Percentiles rank a stretch among this genome's conserved stretches.
Conservation (phyloP, 2,888 invertebrate genomes). For the Ferrisia virgata region DNA sequence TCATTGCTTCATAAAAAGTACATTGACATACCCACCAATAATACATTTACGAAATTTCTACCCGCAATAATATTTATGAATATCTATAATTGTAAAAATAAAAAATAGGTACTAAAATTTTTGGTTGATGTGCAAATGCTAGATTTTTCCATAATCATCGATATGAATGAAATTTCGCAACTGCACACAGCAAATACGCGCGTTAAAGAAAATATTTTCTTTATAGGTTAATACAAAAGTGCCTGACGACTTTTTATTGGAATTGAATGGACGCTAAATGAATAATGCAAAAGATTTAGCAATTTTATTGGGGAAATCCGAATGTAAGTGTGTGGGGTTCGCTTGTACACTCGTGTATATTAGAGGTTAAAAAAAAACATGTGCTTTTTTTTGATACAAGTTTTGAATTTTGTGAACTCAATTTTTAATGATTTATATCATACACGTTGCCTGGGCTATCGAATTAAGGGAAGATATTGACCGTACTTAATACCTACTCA, state of each 20-base stretch:
- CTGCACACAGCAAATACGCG: not conserved
- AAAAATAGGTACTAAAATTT: not conserved
- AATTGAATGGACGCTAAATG: constrained; percentile 5
- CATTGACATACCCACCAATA: no score
- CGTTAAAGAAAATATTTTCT: not conserved
- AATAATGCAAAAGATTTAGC: not conserved
- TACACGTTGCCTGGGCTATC: no score
- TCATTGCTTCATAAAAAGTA: no score
- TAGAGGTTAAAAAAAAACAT: not conserved
- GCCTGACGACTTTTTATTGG: not conserved
- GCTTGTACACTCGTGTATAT: not conserved
- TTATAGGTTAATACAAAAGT: constrained; percentile 2
- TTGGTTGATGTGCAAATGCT: not conserved
- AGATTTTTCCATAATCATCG: not conserved
- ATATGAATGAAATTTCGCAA: not conserved
- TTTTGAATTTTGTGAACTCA: not conserved
- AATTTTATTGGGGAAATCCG: not conserved
- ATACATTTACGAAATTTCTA: no score
- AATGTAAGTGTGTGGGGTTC: not conserved
- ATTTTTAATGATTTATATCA: no score
- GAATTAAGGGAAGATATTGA: no score
- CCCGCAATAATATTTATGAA: no score
- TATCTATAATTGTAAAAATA: not conserved
- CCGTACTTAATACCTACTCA: no score
- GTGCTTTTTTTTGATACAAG: not conserved